Conservation (phyloP, 2,888 invertebrate species). For the Andrena flavipes region DNA sequence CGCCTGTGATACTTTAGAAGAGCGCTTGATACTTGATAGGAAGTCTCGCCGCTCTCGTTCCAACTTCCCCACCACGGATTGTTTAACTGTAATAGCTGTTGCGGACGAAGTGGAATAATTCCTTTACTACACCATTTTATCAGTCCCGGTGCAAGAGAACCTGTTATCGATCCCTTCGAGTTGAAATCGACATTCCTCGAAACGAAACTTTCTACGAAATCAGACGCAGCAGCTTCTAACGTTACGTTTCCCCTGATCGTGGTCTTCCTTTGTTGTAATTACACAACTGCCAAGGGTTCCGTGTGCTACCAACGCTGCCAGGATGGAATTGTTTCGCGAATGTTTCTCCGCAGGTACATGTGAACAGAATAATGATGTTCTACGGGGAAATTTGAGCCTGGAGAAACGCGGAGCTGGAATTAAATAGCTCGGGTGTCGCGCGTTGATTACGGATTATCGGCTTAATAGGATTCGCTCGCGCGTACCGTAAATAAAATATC, state of each 20-base stretch:
- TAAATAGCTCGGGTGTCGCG: not conserved
- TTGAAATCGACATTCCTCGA: not conserved
- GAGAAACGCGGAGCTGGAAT: not conserved
- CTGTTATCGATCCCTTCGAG: slow-evolving; percentile 1
- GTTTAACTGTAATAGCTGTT: not conserved
- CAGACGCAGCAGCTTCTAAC: not conserved
- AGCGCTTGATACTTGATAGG: slow-evolving; percentile 40
- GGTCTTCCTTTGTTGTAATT: not conserved
- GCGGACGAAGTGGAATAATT: slow-evolving; percentile 3
- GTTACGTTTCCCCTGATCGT: too few relatives aligned
- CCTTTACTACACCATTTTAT: slow-evolving; percentile 6
- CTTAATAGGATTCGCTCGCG: not conserved
- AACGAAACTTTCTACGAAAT: not conserved
- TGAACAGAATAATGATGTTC: not conserved
- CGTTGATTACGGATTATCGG: slow-evolving; percentile 21
- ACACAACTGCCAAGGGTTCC: not conserved
- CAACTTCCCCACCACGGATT: slow-evolving; percentile 8
- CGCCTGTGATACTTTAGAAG: slow-evolving; percentile 43
- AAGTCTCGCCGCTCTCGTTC: slow-evolving; percentile 17
- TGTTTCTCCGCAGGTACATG: not conserved
- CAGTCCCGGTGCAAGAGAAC: not conserved
- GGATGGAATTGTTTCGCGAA: not conserved
- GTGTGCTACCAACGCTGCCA: not conserved
- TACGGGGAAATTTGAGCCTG: not conserved
- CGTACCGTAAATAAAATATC: slow-evolving; percentile 21